Percentiles rank a stretch among this genome's conserved stretches.
These are phyloP conservation scores for Mustelus asterias DNA, from an alignment of 2,113 vertebrate genomes.

Conservation along the genomic window DNA sequence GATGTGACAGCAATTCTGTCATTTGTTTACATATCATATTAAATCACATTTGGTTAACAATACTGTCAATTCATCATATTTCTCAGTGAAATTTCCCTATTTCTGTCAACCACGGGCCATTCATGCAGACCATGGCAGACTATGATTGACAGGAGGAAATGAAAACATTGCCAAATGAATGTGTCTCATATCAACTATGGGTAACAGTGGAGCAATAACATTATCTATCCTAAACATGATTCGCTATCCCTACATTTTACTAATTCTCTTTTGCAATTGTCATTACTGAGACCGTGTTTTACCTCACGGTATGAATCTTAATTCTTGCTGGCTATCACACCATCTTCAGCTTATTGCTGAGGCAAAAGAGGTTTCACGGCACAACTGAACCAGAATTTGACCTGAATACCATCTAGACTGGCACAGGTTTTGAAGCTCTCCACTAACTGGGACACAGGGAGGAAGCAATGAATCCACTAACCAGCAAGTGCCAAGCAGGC, in stretches of 20 bases:
- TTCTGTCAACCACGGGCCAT: background rate
- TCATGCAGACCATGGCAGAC: background rate
- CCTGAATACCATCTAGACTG: background rate
- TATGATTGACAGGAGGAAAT: constrained; percentile 13
- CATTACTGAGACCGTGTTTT: background rate
- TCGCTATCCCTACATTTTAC: background rate
- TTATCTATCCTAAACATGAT: background rate
- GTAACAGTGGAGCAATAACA: background rate
- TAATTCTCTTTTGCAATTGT: background rate
- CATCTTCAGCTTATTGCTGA: background rate
- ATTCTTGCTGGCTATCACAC: background rate
- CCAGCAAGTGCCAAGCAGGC: background rate
- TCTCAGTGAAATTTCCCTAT: background rate
- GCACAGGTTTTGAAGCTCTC: background rate
- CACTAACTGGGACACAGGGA: background rate
- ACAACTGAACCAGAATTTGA: background rate
- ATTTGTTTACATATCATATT: constrained; percentile 31
- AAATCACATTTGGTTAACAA: constrained; percentile 28
- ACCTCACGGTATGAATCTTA: background rate
- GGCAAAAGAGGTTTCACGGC: background rate
- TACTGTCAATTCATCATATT: constrained; percentile 9
- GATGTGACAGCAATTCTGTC: background rate
- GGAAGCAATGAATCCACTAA: background rate
- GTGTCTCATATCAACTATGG: background rate
- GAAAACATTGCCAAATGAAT: constrained; percentile 13